Conservation (phyloP, 2,888 invertebrate species). For the Cacoxenus indagator region DNA sequence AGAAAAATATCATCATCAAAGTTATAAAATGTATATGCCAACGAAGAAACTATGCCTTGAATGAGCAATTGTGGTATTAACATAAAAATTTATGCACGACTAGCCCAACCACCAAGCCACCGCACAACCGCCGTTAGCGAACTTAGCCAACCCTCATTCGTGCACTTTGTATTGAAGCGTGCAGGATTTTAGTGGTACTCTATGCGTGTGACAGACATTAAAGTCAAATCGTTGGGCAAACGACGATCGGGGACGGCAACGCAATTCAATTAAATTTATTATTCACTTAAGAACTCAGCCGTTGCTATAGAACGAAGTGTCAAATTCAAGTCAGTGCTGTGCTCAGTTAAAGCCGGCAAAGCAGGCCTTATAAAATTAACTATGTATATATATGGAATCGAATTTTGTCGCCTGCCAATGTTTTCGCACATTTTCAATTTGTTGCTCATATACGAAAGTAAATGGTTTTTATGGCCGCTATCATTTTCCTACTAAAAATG, state of each 20-base stretch:
- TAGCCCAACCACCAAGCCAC: too few relatives aligned
- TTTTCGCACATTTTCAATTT: too few relatives aligned
- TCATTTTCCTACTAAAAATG: too few relatives aligned
- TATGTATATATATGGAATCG: not conserved
- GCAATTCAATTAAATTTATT: constrained; percentile 59
- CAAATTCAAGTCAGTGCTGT: not conserved
- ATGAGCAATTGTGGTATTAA: constrained; percentile 9
- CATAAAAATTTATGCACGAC: constrained; percentile 3
- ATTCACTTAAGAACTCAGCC: constrained; percentile 54
- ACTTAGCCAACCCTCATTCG: not conserved
- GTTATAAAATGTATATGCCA: constrained; percentile 3
- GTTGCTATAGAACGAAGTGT: not conserved
- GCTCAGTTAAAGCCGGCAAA: not conserved
- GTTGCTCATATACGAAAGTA: too few relatives aligned
- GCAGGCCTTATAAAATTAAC: not conserved
- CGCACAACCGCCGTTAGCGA: not conserved
- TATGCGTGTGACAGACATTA: constrained; percentile 8
- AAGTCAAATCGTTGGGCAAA: not conserved
- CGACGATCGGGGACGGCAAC: constrained; percentile 35
- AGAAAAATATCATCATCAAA: constrained; percentile 6
- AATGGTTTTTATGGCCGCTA: too few relatives aligned
- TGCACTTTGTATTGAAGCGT: too few relatives aligned
- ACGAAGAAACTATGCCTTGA: not conserved
- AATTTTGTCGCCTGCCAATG: too few relatives aligned
- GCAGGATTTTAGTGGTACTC: not conserved